A percentile compares a stretch with the other conserved stretches of the same genome.
Evolutionary conservation across 2,888 invertebrate genomes (phyloP).

Genomic region (Drosophila phalerata): DNA sequence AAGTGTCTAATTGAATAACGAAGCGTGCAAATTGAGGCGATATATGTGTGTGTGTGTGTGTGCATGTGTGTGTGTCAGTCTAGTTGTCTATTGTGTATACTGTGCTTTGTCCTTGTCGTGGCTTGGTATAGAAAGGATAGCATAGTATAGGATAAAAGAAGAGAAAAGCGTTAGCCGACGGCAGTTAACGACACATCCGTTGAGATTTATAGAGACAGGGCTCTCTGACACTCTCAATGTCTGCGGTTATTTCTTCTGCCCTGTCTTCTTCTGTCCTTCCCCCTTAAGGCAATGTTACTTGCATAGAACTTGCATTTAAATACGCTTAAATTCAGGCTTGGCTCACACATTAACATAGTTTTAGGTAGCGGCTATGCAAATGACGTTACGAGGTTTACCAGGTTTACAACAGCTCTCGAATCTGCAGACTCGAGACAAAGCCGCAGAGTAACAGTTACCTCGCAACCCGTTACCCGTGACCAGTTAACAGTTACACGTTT

Average conservation of each 20-base stretch:
- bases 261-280: not conserved
- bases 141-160: not conserved
- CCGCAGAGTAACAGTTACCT: slow-evolving; percentile 48
- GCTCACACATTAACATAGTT: slow-evolving; percentile 76
- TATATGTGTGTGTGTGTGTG: slow-evolving; percentile 26
- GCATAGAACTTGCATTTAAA: slow-evolving; percentile 56
- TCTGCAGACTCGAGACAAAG: slow-evolving; percentile 25
- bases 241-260: slow-evolving; percentile 52
- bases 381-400: slow-evolving; percentile 67
- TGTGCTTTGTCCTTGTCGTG: slow-evolving; percentile 49
- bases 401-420: slow-evolving; percentile 49
- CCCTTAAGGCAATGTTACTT: not conserved
- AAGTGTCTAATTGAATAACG: slow-evolving; percentile 84
- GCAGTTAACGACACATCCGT: slow-evolving; percentile 79
- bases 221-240: slow-evolving; percentile 62
- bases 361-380: slow-evolving; percentile 65
- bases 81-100: slow-evolving; percentile 24
- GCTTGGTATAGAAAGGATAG: not conserved
- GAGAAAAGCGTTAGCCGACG: slow-evolving; percentile 54
- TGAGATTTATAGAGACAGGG: slow-evolving; percentile 66
- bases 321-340: slow-evolving; percentile 55
- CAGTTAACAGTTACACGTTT: slow-evolving; percentile 64
- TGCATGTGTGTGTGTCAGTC: not conserved
- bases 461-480: slow-evolving; percentile 42
- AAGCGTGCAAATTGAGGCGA: slow-evolving; percentile 76